Base-by-base conservation (phyloP, 2,888 invertebrate genomes). In the Apamea sordens region DNA sequence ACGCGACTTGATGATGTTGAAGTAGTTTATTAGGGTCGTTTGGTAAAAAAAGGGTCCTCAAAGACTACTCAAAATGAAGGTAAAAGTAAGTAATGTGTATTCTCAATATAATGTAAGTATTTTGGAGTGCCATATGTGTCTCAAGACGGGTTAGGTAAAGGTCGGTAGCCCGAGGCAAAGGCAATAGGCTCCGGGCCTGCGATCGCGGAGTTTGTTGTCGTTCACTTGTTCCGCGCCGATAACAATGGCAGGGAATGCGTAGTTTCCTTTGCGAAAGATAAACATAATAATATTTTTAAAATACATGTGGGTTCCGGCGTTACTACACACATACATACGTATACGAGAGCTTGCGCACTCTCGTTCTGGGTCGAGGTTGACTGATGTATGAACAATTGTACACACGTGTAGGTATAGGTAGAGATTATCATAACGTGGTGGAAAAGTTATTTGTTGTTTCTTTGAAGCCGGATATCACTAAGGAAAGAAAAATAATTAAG, bases 31-130 rank as follows among this genome's bases (percentile, higher is more conserved):
- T 77, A 64, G 28, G 73, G 65, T 70, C 73, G n/a, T 73, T 76
- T 70, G 28, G 36, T 65, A 86, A 82, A 82, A 77, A 72, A 81
- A 44, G 24, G 76, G 53, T 80, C 36, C 65, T 73, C 64, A 77
- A 72, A 82, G 53, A 82, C 63, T 73, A 84, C 80, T 81, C 50
- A 75, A 80, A 77, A 65, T 67, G 53, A 64, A 68, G 59, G 50
- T 83, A 77, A 68, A 77, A 71, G 84, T 86, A 87, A 87, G 82
- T 76, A 77, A 73, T 86, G 76, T 87, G 85, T 84, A 81, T 87
- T 87, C 13, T 69, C 65, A 70, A 86, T 81, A 79, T 82, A 82
- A 79, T 81, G 78, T 86, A 76, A 80, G 82, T 73, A 80, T 82
- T 78, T 84, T 64, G 73, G 72, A 71, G 79, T 70, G 78, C 70